Percentiles rank a stretch among this genome's conserved stretches.
Evolutionary conservation across 1,140 invertebrate genomes (phyloP).

Genomic region (Chlorops oryzae): DNA sequence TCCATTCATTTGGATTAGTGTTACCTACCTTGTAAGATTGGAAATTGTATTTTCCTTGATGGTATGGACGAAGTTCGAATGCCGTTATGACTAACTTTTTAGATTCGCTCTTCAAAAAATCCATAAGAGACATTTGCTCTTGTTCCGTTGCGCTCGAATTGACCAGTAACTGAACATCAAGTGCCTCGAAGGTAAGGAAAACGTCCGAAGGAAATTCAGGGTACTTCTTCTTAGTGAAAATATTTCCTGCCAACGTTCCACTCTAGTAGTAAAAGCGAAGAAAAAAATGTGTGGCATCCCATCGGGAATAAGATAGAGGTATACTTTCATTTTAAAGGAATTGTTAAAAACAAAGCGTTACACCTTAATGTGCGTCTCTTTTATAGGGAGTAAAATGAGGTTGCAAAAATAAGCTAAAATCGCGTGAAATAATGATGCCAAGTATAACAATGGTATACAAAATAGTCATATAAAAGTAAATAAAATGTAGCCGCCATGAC

Average conservation of each 20-base stretch:
- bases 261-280: slow-evolving; percentile 30
- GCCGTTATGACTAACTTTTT: slow-evolving; percentile 28
- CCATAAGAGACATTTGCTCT: slow-evolving; percentile 23
- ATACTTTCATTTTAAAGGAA: not conserved
- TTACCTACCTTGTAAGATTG: slow-evolving; percentile 53
- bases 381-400: no score
- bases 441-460: no score
- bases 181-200: slow-evolving; percentile 64
- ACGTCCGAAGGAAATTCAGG: slow-evolving; percentile 71
- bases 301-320: not conserved
- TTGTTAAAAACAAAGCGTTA: not conserved
- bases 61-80: slow-evolving; percentile 29
- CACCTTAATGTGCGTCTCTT: no score
- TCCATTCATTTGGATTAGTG: slow-evolving; percentile 1
- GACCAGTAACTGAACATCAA: slow-evolving; percentile 50
- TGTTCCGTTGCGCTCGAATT: slow-evolving; percentile 17
- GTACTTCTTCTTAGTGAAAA: slow-evolving; percentile 67
- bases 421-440: no score
- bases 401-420: no score
- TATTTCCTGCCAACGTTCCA: slow-evolving; percentile 70
- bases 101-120: slow-evolving; percentile 18
- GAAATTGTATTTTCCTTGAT: slow-evolving; percentile 29
- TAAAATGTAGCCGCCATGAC: no score
- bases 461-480: no score
- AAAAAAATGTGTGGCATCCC: not conserved